These are phyloP conservation scores for Lasioglossum oenotherae DNA, from an alignment of 2,888 invertebrate genomes.

Conservation along the genomic window DNA sequence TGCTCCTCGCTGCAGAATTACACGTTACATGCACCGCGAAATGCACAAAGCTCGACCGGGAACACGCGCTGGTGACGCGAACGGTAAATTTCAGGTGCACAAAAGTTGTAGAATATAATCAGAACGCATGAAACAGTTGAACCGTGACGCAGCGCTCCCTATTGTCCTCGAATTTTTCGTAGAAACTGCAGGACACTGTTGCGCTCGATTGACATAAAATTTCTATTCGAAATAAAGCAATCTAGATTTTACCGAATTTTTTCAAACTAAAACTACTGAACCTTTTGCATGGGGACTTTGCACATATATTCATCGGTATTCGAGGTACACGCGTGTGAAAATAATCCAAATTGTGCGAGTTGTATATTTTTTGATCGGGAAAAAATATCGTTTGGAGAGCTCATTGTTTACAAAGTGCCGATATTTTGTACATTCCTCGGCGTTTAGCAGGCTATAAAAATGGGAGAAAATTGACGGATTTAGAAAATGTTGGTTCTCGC, in stretches of 20 bases:
- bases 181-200: neutral
- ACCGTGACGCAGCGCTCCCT: neutral
- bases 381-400: too few relatives aligned
- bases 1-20: slow-evolving; percentile 19
- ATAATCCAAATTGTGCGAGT: neutral
- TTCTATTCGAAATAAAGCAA: too few relatives aligned
- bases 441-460: too few relatives aligned
- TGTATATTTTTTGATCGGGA: neutral
- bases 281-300: neutral
- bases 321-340: neutral
- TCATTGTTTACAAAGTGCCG: too few relatives aligned
- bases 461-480: neutral
- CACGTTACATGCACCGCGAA: neutral
- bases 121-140: neutral
- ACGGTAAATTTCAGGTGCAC: neutral
- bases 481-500: too few relatives aligned
- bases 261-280: neutral
- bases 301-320: neutral
- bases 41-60: neutral
- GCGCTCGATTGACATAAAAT: neutral
- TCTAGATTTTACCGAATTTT: neutral
- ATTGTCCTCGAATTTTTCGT: neutral
- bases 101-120: neutral
- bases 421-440: too few relatives aligned
- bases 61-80: neutral